Evolutionary conservation across 1,140 invertebrate species (phyloP).

Genomic region (Procambarus clarkii): DNA sequence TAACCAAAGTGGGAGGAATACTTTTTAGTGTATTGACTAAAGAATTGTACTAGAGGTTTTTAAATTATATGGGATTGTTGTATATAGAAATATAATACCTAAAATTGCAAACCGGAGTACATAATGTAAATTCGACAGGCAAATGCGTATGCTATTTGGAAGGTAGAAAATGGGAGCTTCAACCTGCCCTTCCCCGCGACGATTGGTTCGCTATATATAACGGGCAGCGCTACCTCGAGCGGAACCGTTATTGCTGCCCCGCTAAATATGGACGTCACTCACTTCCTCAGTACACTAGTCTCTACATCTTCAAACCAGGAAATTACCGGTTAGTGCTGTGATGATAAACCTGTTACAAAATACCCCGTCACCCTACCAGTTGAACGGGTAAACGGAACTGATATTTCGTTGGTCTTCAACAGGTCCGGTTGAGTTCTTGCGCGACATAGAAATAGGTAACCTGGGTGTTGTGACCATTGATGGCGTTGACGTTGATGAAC

Average conservation of each 20-base stretch:
- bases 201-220: background rate
- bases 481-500: constrained; percentile 3
- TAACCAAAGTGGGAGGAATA: no score
- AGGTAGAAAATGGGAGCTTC: background rate
- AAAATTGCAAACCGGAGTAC: no score
- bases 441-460: background rate
- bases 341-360: background rate
- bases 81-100: no score
- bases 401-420: background rate
- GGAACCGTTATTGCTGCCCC: background rate
- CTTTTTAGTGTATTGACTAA: no score
- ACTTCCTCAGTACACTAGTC: constrained; percentile 20
- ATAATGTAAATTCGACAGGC: background rate
- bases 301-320: constrained; percentile 30
- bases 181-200: background rate
- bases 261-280: background rate
- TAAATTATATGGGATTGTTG: no score
- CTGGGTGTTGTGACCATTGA: background rate
- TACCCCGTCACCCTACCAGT: no score
- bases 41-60: no score
- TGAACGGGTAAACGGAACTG: background rate
- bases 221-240: background rate
- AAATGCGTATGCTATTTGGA: background rate
- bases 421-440: background rate
- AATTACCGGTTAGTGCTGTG: constrained; percentile 20